Percentiles rank a stretch among this genome's conserved stretches.
phyloP scores from a whole-genome alignment of 1,140 invertebrate species.

The Physella acuta region DNA sequence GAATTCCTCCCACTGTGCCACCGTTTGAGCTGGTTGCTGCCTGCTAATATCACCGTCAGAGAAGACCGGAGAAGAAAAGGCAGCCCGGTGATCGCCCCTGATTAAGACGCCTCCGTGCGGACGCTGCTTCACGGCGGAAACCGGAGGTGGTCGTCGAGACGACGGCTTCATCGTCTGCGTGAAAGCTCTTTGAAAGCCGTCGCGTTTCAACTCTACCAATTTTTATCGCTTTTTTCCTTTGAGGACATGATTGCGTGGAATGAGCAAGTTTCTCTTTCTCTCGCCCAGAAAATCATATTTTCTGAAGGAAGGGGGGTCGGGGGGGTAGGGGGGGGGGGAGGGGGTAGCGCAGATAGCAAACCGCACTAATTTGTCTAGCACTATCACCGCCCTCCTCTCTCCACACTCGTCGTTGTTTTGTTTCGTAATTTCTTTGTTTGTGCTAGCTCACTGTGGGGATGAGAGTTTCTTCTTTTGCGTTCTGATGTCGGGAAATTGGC shows the following conservation, averaged over 20 bases:
- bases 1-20: slow-evolving; percentile 16
- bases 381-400: too few species aligned
- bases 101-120: slow-evolving; percentile 15
- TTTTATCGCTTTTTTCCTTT: slow-evolving; percentile 9
- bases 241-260: not conserved
- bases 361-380: too few species aligned
- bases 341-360: too few species aligned
- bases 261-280: not conserved
- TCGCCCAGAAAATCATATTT: too few species aligned
- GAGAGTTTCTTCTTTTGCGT: too few species aligned
- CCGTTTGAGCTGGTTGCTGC: not conserved
- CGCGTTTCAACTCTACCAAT: not conserved
- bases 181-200: not conserved
- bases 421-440: too few species aligned
- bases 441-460: too few species aligned
- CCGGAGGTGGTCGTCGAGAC: slow-evolving; percentile 5
- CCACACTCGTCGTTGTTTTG: too few species aligned
- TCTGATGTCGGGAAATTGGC: too few species aligned
- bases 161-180: too few species aligned
- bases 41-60: not conserved
- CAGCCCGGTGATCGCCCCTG: not conserved
- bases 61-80: not conserved
- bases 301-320: too few species aligned
- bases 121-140: not conserved
- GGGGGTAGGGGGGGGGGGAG: too few species aligned